Evolutionary conservation across 2,797 vertebrate species (phyloP).

Genomic region (Gymnothorax reevesii): DNA sequence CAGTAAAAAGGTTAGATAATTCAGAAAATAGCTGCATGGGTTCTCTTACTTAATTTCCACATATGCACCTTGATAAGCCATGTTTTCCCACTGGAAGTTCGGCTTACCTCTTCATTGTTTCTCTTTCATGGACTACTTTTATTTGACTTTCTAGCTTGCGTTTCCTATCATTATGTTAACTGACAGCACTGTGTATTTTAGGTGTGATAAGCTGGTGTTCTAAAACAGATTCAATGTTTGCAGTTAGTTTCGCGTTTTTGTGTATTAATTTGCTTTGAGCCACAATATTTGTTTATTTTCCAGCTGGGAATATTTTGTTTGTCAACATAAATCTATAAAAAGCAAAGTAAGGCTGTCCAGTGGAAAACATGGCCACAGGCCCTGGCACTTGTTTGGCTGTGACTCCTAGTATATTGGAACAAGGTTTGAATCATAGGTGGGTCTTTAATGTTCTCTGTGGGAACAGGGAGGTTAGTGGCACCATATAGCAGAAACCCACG

Average conservation of each 20-base stretch:
- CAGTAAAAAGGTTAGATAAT: neutral
- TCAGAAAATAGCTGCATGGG: too few relatives aligned
- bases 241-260: neutral
- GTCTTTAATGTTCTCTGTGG: neutral
- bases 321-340: neutral
- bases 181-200: neutral
- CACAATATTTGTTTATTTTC: neutral
- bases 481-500: neutral
- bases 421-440: neutral
- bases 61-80: neutral
- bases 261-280: neutral
- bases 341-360: neutral
- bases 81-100: neutral
- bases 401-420: neutral
- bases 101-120: neutral
- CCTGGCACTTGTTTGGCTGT: neutral
- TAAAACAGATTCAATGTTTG: neutral
- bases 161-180: neutral
- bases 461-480: neutral
- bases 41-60: too few relatives aligned
- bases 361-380: neutral
- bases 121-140: neutral
- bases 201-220: neutral
- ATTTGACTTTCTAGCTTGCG: neutral
- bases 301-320: neutral